A percentile compares a stretch with the other conserved stretches of the same genome.
Conservation (phyloP, 1,140 invertebrate genomes). For the Dendroctonus valens region DNA sequence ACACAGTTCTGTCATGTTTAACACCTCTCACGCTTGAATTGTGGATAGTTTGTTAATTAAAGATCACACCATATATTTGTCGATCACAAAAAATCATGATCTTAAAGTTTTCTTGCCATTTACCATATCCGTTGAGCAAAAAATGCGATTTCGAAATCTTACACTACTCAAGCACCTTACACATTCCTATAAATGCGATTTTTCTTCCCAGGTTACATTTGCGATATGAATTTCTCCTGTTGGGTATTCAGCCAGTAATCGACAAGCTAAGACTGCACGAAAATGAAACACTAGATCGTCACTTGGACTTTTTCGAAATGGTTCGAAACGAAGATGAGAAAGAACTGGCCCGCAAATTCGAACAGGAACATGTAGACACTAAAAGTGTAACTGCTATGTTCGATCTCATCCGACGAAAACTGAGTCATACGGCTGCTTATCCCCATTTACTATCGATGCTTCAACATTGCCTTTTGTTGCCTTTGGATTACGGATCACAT, state of each 20-base stretch:
- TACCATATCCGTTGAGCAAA: too few species aligned
- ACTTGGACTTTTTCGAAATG: constrained; percentile 98
- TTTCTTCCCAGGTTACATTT: constrained; percentile 72
- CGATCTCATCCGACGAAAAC: constrained; percentile 84
- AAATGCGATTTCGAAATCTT: neutral
- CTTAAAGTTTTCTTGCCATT: too few species aligned
- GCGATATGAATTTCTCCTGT: constrained; percentile 94
- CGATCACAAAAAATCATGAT: too few species aligned
- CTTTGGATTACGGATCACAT: constrained; percentile 77
- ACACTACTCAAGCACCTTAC: neutral
- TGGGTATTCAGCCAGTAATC: constrained; percentile 94
- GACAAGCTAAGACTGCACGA: constrained; percentile 90
- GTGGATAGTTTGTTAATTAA: too few species aligned
- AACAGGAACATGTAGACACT: constrained; percentile 90
- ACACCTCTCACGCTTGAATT: too few species aligned
- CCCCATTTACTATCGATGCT: constrained; percentile 90
- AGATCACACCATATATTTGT: too few species aligned
- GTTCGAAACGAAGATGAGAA: constrained; percentile 95
- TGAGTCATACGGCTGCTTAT: constrained; percentile 90
- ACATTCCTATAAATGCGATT: neutral
- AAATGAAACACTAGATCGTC: constrained; percentile 89
- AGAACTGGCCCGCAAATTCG: constrained; percentile 87
- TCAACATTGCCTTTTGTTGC: constrained; percentile 87
- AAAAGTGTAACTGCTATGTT: constrained; percentile 95
- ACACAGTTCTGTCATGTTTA: too few species aligned